These are phyloP conservation scores for Euplagia quadripunctaria DNA, from an alignment of 2,888 invertebrate genomes.

Conservation along the genomic window DNA sequence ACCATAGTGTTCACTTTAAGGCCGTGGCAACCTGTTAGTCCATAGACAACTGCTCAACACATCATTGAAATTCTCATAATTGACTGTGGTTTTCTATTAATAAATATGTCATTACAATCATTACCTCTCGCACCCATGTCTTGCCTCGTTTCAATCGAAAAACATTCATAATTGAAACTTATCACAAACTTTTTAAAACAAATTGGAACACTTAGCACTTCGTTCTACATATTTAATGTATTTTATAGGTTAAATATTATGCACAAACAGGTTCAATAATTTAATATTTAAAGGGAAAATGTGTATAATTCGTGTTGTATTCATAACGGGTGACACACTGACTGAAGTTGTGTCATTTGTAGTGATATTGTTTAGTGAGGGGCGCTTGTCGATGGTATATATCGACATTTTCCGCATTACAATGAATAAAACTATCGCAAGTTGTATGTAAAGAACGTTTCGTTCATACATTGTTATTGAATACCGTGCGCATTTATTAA, in stretches of 20 bases:
- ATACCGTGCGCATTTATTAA: too few relatives aligned
- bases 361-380: constrained; percentile 51
- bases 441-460: not conserved
- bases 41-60: not conserved
- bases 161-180: constrained; percentile 57
- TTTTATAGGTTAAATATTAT: constrained; percentile 21
- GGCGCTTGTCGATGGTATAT: constrained; percentile 25
- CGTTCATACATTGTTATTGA: not conserved
- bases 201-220: constrained; percentile 25
- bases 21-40: not conserved
- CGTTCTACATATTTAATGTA: constrained; percentile 34
- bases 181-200: constrained; percentile 32
- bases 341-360: constrained; percentile 52
- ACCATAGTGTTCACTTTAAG: not conserved
- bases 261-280: constrained; percentile 29
- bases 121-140: constrained; percentile 80
- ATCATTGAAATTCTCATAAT: not conserved
- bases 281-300: constrained; percentile 49
- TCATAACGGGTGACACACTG: constrained; percentile 51
- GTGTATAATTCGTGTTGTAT: constrained; percentile 46
- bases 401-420: constrained; percentile 15
- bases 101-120: constrained; percentile 19
- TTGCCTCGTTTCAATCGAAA: constrained; percentile 73
- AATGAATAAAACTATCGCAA: not conserved
- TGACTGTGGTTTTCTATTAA: constrained; percentile 5